phyloP scores from a whole-genome alignment of 2,797 vertebrate genomes.

The Ispidina picta region DNA sequence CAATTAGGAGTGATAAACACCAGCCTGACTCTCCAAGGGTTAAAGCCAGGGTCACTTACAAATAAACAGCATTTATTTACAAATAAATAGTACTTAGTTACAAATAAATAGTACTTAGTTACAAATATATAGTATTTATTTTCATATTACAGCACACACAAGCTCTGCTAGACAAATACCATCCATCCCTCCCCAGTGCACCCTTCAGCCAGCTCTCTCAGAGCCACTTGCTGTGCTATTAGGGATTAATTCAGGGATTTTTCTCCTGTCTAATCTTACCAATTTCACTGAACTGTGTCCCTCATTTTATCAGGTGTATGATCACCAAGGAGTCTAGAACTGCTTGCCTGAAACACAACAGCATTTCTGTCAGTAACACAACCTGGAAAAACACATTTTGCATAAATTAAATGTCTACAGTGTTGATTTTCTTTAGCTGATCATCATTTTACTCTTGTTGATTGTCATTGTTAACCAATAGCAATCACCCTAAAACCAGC shows the following conservation, averaged over 20 bases:
- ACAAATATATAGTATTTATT: background rate
- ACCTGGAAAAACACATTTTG: background rate
- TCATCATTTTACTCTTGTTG: background rate
- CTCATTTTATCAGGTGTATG: background rate
- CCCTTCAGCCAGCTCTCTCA: background rate
- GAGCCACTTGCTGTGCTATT: background rate
- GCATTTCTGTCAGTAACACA: background rate
- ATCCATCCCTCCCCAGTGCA: background rate
- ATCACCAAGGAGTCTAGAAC: background rate
- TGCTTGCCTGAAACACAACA: accelerated
- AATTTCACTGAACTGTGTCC: background rate
- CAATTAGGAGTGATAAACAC: too few species aligned
- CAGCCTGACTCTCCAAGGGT: too few species aligned
- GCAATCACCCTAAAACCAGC: background rate
- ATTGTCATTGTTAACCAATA: background rate
- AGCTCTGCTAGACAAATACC: background rate
- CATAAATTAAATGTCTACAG: background rate
- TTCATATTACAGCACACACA: background rate
- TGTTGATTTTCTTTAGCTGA: background rate
- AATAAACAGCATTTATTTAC: background rate
- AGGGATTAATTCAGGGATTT: background rate
- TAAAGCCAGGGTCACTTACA: too few species aligned
- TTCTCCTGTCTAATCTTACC: background rate
- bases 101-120: too few species aligned
- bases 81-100: background rate